These are phyloP conservation scores for Sander lucioperca DNA, from an alignment of 2,113 vertebrate genomes.

Conservation along the genomic window DNA sequence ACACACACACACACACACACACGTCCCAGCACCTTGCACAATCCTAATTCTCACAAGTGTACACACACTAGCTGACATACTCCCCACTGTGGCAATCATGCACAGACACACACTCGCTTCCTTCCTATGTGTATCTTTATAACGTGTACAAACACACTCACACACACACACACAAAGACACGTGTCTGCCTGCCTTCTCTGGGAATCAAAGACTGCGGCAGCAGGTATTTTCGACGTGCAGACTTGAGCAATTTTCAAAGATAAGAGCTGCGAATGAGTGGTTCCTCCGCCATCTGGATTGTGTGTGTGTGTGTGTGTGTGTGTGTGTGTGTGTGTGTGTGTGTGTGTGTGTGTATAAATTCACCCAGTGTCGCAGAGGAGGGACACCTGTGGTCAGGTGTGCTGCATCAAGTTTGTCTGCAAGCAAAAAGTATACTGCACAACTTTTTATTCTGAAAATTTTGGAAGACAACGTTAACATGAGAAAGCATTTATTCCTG, in stretches of 20 bases:
- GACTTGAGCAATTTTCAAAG: conserved; percentile 71
- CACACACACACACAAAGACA: neutral
- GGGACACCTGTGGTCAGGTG: conserved; percentile 20
- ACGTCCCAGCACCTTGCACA: conserved; percentile 36
- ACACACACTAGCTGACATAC: conserved; percentile 53
- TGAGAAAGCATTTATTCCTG: neutral
- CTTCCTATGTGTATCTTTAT: conserved; percentile 36
- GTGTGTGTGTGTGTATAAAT: conserved; percentile 12
- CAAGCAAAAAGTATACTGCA: neutral
- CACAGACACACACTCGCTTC: conserved; percentile 37
- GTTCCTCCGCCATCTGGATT: conserved; percentile 54
- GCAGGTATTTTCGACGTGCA: conserved; percentile 65
- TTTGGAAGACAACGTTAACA: neutral
- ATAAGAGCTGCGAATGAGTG: conserved; percentile 70
- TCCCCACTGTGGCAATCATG: conserved; percentile 62
- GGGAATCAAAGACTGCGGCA: conserved; percentile 57
- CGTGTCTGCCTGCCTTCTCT: conserved; percentile 21
- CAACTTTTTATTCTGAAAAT: neutral
- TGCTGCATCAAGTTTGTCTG: neutral
- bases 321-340: conserved; percentile 15
- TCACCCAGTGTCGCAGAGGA: conserved; percentile 7
- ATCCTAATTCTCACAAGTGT: conserved; percentile 59
- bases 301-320: conserved; percentile 33
- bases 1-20: neutral
- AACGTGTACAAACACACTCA: neutral